Conservation (phyloP, 2,113 vertebrate species). For the Furnarius figulus region DNA sequence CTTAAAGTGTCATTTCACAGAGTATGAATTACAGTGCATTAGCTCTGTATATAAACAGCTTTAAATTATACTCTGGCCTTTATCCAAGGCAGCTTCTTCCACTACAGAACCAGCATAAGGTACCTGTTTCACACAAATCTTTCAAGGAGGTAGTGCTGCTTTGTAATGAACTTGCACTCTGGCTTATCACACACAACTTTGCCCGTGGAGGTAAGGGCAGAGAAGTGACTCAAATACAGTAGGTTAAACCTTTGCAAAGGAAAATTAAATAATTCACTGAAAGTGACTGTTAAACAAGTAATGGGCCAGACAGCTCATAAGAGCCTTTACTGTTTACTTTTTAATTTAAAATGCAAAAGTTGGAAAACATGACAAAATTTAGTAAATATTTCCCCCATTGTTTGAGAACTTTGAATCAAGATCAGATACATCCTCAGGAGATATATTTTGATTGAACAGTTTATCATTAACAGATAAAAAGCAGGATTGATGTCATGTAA, state of each 20-base stretch:
- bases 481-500: neutral
- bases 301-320: neutral
- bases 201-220: neutral
- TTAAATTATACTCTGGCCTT: neutral
- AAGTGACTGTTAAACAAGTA: neutral
- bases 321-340: neutral
- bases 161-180: neutral
- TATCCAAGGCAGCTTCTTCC: neutral
- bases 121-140: neutral
- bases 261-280: neutral
- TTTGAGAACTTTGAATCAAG: neutral
- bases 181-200: neutral
- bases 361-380: neutral
- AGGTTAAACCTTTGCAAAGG: neutral
- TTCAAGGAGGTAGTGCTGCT: neutral
- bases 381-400: neutral
- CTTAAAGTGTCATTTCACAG: neutral
- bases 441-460: neutral
- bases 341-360: neutral
- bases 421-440: neutral
- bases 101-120: neutral
- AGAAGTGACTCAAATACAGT: neutral
- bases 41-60: neutral
- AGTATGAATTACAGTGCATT: neutral
- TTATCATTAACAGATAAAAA: neutral